These are phyloP conservation scores for Harpagoxenus sublaevis DNA, from an alignment of 2,888 invertebrate species.

Conservation along the genomic window DNA sequence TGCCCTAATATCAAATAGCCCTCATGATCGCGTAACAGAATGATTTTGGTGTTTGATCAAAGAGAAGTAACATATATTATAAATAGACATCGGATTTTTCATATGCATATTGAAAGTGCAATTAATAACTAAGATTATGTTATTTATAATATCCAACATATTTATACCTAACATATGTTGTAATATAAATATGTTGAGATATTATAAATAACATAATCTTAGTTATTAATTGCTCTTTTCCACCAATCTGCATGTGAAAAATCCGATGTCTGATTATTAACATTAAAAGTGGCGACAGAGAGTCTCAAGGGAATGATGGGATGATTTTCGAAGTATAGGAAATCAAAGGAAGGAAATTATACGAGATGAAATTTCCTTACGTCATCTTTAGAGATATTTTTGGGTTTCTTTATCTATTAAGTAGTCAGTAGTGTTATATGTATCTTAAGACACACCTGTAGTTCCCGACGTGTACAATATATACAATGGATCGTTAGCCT, in stretches of 20 bases:
- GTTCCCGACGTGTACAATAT: slow-evolving; percentile 97
- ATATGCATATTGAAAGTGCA: too few species aligned
- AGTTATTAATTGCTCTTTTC: too few species aligned
- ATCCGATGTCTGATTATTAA: neutral
- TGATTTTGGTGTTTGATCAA: neutral
- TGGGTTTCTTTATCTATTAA: neutral
- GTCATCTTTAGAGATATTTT: neutral
- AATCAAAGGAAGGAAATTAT: neutral
- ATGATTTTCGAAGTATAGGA: neutral
- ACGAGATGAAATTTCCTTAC: neutral
- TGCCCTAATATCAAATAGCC: slow-evolving; percentile 53
- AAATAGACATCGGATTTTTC: too few species aligned
- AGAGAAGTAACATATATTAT: neutral
- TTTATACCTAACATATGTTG: too few species aligned
- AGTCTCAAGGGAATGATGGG: neutral
- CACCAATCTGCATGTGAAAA: too few species aligned
- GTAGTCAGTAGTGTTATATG: neutral
- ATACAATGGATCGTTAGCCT: slow-evolving; percentile 96
- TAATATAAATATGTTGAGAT: too few species aligned
- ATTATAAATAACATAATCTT: too few species aligned
- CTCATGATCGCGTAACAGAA: neutral
- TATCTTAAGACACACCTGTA: slow-evolving; percentile 87
- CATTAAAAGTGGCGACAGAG: neutral
- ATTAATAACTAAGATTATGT: too few species aligned
- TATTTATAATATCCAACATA: too few species aligned